These are phyloP conservation scores for Myrmecobius fasciatus DNA, from an alignment of 2,113 vertebrate species.

Conservation along the genomic window DNA sequence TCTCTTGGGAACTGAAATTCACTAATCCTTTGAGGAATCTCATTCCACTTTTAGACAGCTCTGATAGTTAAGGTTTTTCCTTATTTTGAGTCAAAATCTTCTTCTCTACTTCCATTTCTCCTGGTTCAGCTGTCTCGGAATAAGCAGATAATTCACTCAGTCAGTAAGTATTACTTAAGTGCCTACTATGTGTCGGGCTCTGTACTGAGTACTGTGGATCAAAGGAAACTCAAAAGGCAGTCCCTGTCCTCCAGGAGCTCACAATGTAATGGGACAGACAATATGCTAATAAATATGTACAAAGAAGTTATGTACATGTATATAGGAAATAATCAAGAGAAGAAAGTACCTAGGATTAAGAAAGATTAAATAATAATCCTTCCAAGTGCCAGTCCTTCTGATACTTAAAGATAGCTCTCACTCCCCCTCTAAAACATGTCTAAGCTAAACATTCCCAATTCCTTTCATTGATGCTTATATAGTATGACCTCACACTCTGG, in stretches of 20 bases:
- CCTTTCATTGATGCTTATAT: no score
- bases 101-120: not conserved
- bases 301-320: not conserved
- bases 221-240: not conserved
- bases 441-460: no score
- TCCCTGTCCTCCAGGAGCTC: not conserved
- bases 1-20: not conserved
- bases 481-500: no score
- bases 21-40: not conserved
- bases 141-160: not conserved
- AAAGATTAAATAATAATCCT: not conserved
- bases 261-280: not conserved
- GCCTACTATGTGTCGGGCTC: not conserved
- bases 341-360: not conserved
- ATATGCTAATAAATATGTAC: not conserved
- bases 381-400: not conserved
- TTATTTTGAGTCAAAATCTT: not conserved
- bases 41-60: not conserved
- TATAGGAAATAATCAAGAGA: no score
- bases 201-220: not conserved
- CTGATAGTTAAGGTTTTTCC: not conserved
- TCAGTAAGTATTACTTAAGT: not conserved
- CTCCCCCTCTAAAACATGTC: not conserved
- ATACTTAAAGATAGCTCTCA: not conserved
- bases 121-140: not conserved